Evolutionary conservation across 2,888 invertebrate genomes (phyloP), one percentile per base, ranked within the genome.

Genomic region (Noctua fimbriata): DNA sequence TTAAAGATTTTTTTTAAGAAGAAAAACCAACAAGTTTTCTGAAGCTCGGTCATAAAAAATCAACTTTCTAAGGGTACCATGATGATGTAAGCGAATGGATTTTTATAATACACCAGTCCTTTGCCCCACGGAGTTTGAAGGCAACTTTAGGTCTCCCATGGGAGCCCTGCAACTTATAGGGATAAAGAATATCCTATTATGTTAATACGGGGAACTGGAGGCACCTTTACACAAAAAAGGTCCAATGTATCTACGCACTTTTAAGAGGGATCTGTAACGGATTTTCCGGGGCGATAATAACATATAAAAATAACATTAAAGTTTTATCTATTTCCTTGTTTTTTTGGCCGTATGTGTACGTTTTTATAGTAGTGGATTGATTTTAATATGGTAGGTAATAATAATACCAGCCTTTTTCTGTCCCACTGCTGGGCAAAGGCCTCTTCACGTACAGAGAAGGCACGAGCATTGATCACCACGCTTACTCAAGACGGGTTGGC

Each of bases 121-220:
- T 84, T 88, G 83, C 91, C 89, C 90, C 82, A 86, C 87, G 87
- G 90, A 90, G 87, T 89, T 90, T 88, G 89, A 83, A 89, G 86
- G 90, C 78, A 90, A 91, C 91, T 93, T 93, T 92, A 93, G 92
- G 89, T 90, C 85, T 90, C 93, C 92, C 92, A 81, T 79, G 93
- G 92, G 93, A 91, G 80, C 90, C 82, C 89, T 92, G 90, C 92
- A 93, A 92, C 90, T 93, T 93, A 91, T 89, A 89, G 90, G 90
- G 91, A 92, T 92, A 92, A 92, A 92, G 92, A 92, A 93, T 93
- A 92, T 92, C 92, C 92, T 92, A 93, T 93, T 93, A 93, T 93
- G 92, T 93, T 92, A 92, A 93, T 93, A 90, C 87, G 90, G 90
- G 90, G 88, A 89, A 87, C 88, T 86, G 90, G 90, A 91, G 89